A percentile compares a stretch with the other conserved stretches of the same genome.
phyloP scores from a whole-genome alignment of 1,140 invertebrate genomes.

The Megalopta genalis region DNA sequence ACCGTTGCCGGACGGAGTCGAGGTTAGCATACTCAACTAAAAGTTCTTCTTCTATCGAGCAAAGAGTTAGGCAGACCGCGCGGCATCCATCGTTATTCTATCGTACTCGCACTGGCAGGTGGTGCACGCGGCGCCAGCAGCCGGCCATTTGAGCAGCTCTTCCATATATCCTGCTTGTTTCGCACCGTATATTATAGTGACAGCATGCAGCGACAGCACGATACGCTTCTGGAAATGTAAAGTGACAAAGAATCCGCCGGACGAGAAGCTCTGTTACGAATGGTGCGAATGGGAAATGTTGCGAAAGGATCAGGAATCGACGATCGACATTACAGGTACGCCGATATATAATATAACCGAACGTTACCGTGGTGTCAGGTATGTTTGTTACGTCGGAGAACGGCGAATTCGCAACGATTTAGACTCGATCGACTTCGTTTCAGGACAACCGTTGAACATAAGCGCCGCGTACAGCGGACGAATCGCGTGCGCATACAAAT shows the following conservation, averaged over 20 bases:
- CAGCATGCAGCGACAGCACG: conserved; percentile 94
- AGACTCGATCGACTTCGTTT: background rate
- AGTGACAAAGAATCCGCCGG: conserved; percentile 80
- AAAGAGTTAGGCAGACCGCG: too few relatives aligned
- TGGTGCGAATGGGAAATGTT: conserved; percentile 96
- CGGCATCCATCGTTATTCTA: too few relatives aligned
- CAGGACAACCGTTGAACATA: conserved; percentile 93
- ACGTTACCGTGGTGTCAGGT: too few relatives aligned
- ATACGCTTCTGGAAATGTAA: conserved; percentile 88
- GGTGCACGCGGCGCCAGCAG: conserved; percentile 94
- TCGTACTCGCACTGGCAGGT: conserved; percentile 75
- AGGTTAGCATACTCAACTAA: conserved; percentile 73
- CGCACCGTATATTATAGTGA: conserved; percentile 96
- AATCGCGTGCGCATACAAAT: conserved; percentile 97
- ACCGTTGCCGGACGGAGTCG: conserved; percentile 92
- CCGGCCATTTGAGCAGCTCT: conserved; percentile 98
- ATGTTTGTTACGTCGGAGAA: too few relatives aligned
- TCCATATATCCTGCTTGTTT: conserved; percentile 99
- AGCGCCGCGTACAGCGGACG: conserved; percentile 98
- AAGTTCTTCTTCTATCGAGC: background rate
- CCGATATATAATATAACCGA: too few relatives aligned
- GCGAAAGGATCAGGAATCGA: conserved; percentile 89
- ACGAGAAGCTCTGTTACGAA: conserved; percentile 84
- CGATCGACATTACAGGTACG: conserved; percentile 90
- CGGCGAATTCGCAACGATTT: background rate